Percentiles rank a stretch among this genome's conserved stretches.
Conservation (phyloP, 2,888 invertebrate genomes). For the Dicranocentrus wangi region DNA sequence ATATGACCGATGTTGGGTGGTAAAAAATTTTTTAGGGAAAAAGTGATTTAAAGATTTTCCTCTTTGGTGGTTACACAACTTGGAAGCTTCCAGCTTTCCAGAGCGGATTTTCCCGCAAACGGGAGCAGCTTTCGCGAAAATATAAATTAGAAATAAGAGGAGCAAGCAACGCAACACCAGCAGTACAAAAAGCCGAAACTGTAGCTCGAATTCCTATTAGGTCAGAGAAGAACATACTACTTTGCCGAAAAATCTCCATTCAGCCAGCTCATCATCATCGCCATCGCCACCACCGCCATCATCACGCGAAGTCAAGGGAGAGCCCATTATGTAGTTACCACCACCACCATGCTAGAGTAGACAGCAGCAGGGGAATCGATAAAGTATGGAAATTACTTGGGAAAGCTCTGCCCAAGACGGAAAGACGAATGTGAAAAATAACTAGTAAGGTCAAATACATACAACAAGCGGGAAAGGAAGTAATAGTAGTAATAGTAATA, state of each 20-base stretch:
- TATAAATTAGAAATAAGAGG: conserved; percentile 5
- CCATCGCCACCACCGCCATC: background rate
- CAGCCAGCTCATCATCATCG: background rate
- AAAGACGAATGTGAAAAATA: background rate
- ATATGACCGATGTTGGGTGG: background rate
- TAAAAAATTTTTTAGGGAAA: background rate
- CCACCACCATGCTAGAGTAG: too few species aligned
- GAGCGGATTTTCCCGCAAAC: background rate
- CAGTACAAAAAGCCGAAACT: background rate
- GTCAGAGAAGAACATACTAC: background rate
- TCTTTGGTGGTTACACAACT: background rate
- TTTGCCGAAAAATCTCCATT: background rate
- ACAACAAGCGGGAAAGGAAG: background rate
- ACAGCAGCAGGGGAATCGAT: conserved; percentile 22
- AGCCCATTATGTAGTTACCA: background rate
- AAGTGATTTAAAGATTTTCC: conserved; percentile 10
- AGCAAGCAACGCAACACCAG: background rate
- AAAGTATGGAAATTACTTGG: conserved; percentile 37
- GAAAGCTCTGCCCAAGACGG: background rate
- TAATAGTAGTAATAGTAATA: too few species aligned
- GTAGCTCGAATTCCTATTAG: background rate
- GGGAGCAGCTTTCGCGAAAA: background rate
- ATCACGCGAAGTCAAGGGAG: background rate
- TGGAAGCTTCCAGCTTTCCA: background rate
- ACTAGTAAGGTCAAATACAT: background rate